Conservation (phyloP, 2,797 vertebrate species). For the Spinus olivaceus region DNA sequence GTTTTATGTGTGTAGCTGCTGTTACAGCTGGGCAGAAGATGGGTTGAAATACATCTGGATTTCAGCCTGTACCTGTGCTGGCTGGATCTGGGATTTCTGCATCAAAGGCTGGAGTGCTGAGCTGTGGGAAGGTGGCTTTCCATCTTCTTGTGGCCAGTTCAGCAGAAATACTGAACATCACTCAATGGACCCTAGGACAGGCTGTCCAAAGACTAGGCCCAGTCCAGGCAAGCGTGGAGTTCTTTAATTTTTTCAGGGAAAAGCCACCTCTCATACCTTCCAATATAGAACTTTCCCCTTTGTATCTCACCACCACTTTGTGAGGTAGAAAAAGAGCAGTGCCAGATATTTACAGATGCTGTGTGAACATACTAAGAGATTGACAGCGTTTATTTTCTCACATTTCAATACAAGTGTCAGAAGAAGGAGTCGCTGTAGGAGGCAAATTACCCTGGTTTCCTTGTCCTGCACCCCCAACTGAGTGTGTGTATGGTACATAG, state of each 20-base stretch:
- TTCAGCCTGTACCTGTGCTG: background rate
- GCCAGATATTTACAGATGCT: background rate
- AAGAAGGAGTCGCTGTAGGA: background rate
- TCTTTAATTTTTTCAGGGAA: background rate
- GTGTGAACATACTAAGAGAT: background rate
- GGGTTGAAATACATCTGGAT: background rate
- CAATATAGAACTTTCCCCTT: background rate
- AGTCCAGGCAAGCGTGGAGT: background rate
- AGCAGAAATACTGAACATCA: background rate
- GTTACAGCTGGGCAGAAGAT: background rate
- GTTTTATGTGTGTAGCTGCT: background rate
- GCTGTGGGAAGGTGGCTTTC: background rate
- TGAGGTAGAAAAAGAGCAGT: background rate
- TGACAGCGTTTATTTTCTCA: background rate
- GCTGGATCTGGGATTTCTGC: background rate
- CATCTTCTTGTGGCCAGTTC: background rate
- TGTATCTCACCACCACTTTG: background rate
- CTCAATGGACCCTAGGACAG: background rate
- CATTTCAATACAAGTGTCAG: background rate
- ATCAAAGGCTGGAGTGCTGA: background rate
- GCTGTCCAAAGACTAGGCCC: background rate
- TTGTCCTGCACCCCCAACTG: background rate
- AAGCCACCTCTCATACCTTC: background rate
- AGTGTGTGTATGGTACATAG: conserved; percentile 19
- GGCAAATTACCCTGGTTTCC: background rate